Evolutionary conservation across 2,113 vertebrate species (phyloP).

Genomic region (Scytalopus superciliaris): DNA sequence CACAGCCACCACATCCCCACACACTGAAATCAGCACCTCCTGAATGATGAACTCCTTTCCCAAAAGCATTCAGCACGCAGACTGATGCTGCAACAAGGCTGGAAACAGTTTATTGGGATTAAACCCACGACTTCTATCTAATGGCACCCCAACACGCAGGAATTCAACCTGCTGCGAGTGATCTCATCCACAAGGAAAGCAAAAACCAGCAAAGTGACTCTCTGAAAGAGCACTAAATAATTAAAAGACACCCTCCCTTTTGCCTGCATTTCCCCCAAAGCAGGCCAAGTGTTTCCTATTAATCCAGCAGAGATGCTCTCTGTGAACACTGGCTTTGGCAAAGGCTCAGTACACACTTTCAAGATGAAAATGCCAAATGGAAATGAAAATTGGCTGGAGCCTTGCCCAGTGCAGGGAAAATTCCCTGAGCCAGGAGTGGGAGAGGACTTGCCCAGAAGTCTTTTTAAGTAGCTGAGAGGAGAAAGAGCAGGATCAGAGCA

Average conservation of each 20-base stretch:
- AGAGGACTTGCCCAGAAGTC: not conserved
- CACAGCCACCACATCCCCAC: not conserved
- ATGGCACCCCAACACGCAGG: not conserved
- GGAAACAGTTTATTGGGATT: not conserved
- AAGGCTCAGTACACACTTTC: not conserved
- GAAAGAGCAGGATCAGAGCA: not conserved
- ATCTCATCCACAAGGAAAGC: not conserved
- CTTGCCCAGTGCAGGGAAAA: not conserved
- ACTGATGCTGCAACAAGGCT: not conserved
- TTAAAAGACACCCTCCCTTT: not conserved
- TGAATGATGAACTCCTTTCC: not conserved
- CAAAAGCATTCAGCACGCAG: not conserved
- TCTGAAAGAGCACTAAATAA: not conserved
- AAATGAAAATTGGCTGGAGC: conserved; percentile 19
- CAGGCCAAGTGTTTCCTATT: not conserved
- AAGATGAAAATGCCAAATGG: conserved; percentile 30
- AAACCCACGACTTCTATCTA: not conserved
- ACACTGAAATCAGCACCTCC: not conserved
- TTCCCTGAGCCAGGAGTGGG: not conserved
- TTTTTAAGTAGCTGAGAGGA: not conserved
- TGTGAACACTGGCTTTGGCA: not conserved
- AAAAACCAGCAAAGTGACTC: not conserved
- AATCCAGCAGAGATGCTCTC: not conserved
- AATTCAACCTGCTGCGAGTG: not conserved
- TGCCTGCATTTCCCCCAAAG: not conserved